Evolutionary conservation across 2,888 invertebrate species (phyloP).

Genomic region (Epinotia brunnichana): DNA sequence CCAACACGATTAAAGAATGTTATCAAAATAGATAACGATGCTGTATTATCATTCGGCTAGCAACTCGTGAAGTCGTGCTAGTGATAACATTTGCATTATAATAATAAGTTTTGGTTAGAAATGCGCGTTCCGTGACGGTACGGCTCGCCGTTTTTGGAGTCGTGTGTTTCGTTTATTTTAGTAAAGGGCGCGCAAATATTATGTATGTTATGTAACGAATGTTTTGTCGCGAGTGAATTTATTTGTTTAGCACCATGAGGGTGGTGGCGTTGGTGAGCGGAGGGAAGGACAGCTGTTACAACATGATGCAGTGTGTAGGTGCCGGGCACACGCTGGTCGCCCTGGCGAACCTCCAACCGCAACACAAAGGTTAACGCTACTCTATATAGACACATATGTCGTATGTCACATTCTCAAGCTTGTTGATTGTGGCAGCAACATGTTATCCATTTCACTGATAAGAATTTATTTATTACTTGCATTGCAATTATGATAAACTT

Average conservation of each 20-base stretch:
- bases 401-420: constrained; percentile 40
- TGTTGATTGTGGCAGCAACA: constrained; percentile 30
- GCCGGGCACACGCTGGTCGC: constrained; percentile 98
- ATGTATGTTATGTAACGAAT: constrained; percentile 79
- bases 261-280: constrained; percentile 96
- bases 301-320: constrained; percentile 98
- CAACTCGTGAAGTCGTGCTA: constrained; percentile 57
- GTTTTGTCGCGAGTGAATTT: constrained; percentile 62
- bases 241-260: constrained; percentile 86
- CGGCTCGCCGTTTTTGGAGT: constrained; percentile 61
- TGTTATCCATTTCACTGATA: constrained; percentile 14
- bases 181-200: constrained; percentile 67
- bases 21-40: constrained; percentile 77
- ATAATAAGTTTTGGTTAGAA: constrained; percentile 52
- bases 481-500: constrained; percentile 1
- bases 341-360: constrained; percentile 96
- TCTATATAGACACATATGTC: constrained; percentile 53
- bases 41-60: constrained; percentile 55
- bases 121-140: constrained; percentile 64
- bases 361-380: constrained; percentile 86
- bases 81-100: constrained; percentile 49
- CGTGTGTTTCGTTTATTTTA: constrained; percentile 56
- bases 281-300: constrained; percentile 99
- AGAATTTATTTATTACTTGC: constrained; percentile 9
- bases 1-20: constrained; percentile 66